Percentiles rank a stretch among this genome's conserved stretches.
Evolutionary conservation across 2,888 invertebrate species (phyloP).

Genomic region (Hemistola chrysoprasaria): DNA sequence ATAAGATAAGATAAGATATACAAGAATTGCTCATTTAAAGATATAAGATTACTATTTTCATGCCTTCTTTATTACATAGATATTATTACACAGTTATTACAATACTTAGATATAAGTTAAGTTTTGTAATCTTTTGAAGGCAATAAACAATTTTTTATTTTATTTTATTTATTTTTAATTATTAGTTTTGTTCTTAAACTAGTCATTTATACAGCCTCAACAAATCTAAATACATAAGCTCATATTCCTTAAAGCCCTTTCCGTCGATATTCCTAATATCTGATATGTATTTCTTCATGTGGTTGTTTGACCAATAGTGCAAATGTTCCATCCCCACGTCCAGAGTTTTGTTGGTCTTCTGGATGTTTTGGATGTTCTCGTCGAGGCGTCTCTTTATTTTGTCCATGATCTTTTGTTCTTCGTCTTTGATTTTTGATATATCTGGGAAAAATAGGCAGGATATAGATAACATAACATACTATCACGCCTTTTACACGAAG

Average conservation of each 20-base stretch:
- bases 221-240: constrained; percentile 21
- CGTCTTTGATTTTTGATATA: constrained; percentile 40
- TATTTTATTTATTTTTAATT: no score
- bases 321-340: constrained; percentile 52
- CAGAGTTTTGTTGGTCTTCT: constrained; percentile 51
- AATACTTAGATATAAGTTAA: no score
- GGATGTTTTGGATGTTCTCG: constrained; percentile 49
- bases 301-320: constrained; percentile 52
- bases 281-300: constrained; percentile 51
- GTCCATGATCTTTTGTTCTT: constrained; percentile 51
- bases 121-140: no score
- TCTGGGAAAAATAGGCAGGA: constrained; percentile 44
- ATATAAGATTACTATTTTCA: no score
- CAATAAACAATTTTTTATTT: no score
- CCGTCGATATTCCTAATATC: constrained; percentile 49
- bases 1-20: no score
- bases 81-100: no score
- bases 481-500: neutral
- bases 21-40: no score
- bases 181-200: no score
- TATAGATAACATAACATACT: neutral
- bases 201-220: no score
- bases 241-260: constrained; percentile 53
- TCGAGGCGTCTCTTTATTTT: constrained; percentile 60
- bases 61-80: no score